Evolutionary conservation across 2,888 invertebrate genomes (phyloP).

Genomic region (Lutraria lutraria): DNA sequence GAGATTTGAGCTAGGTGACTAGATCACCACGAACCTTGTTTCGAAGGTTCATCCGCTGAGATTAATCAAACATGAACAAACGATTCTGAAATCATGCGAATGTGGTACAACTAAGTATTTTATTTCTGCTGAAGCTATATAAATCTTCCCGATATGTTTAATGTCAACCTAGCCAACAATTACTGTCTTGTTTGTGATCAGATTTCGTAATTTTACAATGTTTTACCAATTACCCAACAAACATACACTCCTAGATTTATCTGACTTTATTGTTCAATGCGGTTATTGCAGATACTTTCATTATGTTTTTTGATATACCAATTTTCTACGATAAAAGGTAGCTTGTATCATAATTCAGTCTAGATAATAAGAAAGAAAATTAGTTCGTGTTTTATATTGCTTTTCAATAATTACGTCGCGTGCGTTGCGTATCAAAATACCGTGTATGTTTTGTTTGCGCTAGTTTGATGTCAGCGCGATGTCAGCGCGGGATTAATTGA

Average conservation of each 20-base stretch:
- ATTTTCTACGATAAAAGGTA: not conserved
- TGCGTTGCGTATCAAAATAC: not conserved
- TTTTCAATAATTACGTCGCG: slow-evolving; percentile 2
- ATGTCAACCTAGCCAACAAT: not conserved
- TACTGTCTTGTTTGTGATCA: not conserved
- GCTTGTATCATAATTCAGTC: not conserved
- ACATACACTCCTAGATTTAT: not conserved
- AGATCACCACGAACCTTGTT: too few relatives aligned
- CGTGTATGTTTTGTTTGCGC: not conserved
- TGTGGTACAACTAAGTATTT: not conserved
- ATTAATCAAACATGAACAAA: too few relatives aligned
- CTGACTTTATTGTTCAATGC: not conserved
- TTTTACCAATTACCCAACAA: not conserved
- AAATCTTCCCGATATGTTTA: not conserved
- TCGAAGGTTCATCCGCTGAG: too few relatives aligned
- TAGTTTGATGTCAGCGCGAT: slow-evolving; percentile 1
- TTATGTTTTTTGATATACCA: not conserved
- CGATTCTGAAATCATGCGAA: not conserved
- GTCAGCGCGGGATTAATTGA: not conserved
- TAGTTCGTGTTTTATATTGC: not conserved
- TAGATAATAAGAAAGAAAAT: not conserved
- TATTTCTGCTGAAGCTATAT: not conserved
- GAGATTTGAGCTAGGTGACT: too few relatives aligned
- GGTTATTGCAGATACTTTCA: not conserved
- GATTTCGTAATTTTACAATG: not conserved